Conservation (phyloP, 2,888 invertebrate genomes). For the Lymantria dispar region DNA sequence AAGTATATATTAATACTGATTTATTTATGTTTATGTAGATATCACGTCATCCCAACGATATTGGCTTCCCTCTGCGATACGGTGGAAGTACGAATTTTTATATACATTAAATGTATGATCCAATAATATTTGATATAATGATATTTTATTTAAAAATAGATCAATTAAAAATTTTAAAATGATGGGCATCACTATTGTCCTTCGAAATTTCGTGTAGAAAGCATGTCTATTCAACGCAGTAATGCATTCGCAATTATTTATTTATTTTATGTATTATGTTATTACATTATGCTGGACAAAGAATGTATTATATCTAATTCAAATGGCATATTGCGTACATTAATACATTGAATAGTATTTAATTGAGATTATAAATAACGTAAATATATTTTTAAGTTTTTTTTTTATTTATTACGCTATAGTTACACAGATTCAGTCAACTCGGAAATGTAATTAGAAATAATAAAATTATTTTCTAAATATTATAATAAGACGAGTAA, state of each 20-base stretch:
- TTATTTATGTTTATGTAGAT: constrained; percentile 56
- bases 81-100: constrained; percentile 51
- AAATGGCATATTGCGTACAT: constrained; percentile 30
- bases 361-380: constrained; percentile 20
- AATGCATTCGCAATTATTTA: constrained; percentile 40
- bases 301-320: constrained; percentile 38
- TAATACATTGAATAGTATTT: constrained; percentile 56
- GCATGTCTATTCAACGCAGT: constrained; percentile 58
- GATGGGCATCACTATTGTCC: constrained; percentile 31
- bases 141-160: constrained; percentile 17
- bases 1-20: constrained; percentile 59
- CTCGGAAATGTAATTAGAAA: constrained; percentile 63
- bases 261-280: constrained; percentile 21
- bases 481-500: constrained; percentile 67
- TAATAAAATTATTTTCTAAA: constrained; percentile 47
- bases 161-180: constrained; percentile 31
- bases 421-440: constrained; percentile 73
- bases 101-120: constrained; percentile 64
- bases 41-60: constrained; percentile 54
- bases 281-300: constrained; percentile 50
- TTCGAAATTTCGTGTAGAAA: constrained; percentile 25
- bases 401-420: constrained; percentile 54
- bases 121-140: constrained; percentile 45
- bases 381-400: constrained; percentile 32
- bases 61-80: constrained; percentile 40